phyloP scores from a whole-genome alignment of 2,113 vertebrate species.

The Oreochromis tanganicae region DNA sequence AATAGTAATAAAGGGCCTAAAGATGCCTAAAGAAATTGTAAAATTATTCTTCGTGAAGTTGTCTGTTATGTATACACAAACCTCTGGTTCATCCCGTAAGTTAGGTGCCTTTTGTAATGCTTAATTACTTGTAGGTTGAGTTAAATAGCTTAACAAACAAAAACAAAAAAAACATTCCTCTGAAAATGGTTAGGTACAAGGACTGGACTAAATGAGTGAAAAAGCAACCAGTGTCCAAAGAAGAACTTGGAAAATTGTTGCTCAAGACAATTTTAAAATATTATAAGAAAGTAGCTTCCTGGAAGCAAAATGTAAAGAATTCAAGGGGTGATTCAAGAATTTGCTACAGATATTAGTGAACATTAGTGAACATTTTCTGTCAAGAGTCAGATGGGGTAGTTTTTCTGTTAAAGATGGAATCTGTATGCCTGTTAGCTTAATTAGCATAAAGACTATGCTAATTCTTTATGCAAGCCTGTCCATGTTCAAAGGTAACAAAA shows the following conservation, averaged over 20 bases:
- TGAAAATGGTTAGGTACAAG: neutral
- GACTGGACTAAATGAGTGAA: neutral
- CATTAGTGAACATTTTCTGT: neutral
- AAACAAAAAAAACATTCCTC: neutral
- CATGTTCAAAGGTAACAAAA: neutral
- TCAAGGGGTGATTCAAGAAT: neutral
- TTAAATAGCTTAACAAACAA: neutral
- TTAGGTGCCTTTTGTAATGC: neutral
- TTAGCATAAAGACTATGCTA: neutral
- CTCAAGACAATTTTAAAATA: neutral
- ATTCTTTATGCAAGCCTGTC: neutral
- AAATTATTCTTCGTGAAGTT: neutral
- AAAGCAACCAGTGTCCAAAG: neutral
- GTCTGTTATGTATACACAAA: neutral
- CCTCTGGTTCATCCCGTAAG: neutral
- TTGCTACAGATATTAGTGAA: neutral
- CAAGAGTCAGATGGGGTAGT: neutral
- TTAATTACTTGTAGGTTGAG: neutral
- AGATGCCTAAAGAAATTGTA: neutral
- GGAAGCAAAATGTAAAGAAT: neutral
- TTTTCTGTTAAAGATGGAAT: neutral
- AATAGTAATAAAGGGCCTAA: neutral
- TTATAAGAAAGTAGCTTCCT: neutral
- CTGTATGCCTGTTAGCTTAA: neutral
- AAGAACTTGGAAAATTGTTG: neutral